Percentiles rank a stretch among this genome's conserved stretches.
phyloP scores from a whole-genome alignment of 92 coral and sea anemone genomes.

The Epizoanthus stellaris region DNA sequence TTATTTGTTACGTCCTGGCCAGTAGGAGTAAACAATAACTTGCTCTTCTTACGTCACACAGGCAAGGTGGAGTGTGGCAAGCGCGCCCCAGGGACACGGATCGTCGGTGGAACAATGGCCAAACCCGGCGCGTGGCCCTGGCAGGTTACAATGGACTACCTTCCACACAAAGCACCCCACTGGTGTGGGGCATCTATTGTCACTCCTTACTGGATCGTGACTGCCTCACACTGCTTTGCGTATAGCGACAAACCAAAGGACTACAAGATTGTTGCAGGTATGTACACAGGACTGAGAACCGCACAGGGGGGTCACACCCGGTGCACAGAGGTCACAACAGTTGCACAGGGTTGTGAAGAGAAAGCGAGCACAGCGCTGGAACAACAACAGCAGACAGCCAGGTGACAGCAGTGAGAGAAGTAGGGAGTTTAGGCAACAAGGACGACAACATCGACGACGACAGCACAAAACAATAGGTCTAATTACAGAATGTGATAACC shows the following conservation, averaged over 20 bases:
- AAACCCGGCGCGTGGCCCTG: conserved; percentile 94
- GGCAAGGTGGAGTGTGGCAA: conserved; percentile 71
- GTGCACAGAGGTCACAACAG: too few species aligned
- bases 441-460: too few species aligned
- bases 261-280: conserved; percentile 83
- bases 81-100: conserved; percentile 65
- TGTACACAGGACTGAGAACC: background rate
- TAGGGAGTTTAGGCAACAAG: too few species aligned
- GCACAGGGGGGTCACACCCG: too few species aligned
- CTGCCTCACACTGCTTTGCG: conserved; percentile 94
- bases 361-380: too few species aligned
- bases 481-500: too few species aligned
- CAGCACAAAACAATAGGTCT: too few species aligned
- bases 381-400: too few species aligned
- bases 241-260: conserved; percentile 58
- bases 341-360: too few species aligned
- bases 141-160: conserved; percentile 86
- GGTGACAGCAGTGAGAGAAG: too few species aligned
- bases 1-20: conserved; percentile 33
- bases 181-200: conserved; percentile 95
- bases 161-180: conserved; percentile 81
- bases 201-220: conserved; percentile 80
- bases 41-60: conserved; percentile 4
- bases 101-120: conserved; percentile 87
- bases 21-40: background rate